phyloP scores from a whole-genome alignment of 2,888 invertebrate genomes.

The Parnassius apollo region DNA sequence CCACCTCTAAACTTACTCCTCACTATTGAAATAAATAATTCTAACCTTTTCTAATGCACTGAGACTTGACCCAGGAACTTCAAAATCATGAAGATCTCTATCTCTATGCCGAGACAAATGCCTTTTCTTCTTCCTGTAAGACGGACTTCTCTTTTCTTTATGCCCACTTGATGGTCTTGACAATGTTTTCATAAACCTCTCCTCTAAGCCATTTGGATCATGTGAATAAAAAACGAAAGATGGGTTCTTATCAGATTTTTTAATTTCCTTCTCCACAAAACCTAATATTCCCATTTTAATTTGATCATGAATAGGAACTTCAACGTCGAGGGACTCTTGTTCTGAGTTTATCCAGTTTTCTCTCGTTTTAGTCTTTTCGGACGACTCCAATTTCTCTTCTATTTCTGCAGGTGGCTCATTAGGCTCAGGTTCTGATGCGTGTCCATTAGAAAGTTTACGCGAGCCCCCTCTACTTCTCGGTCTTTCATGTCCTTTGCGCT shows the following conservation, averaged over 20 bases:
- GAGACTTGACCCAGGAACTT: conserved; percentile 74
- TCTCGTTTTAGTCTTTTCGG: conserved; percentile 60
- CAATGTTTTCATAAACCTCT: conserved; percentile 66
- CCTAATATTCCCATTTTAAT: conserved; percentile 76
- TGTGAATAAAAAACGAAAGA: conserved; percentile 77
- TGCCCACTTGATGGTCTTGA: conserved; percentile 75
- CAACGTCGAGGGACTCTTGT: conserved; percentile 79
- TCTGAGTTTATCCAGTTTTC: conserved; percentile 76
- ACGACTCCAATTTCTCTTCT: conserved; percentile 36
- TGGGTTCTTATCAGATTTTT: conserved; percentile 73
- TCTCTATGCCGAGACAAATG: conserved; percentile 72
- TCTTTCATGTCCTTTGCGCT: conserved; percentile 52
- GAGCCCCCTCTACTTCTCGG: conserved; percentile 61
- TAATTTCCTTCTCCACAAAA: conserved; percentile 76
- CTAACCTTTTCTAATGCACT: conserved; percentile 73
- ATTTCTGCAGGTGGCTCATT: conserved; percentile 35
- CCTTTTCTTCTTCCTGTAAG: conserved; percentile 72
- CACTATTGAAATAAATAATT: conserved; percentile 3
- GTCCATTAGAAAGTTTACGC: conserved; percentile 69
- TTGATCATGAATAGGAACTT: conserved; percentile 81
- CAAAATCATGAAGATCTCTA: conserved; percentile 73
- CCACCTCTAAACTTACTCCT: background rate
- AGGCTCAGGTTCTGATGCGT: conserved; percentile 41
- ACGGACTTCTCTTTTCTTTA: conserved; percentile 73
- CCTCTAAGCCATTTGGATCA: conserved; percentile 72